phyloP scores from a whole-genome alignment of 2,888 invertebrate species.

The Pammene fasciana region DNA sequence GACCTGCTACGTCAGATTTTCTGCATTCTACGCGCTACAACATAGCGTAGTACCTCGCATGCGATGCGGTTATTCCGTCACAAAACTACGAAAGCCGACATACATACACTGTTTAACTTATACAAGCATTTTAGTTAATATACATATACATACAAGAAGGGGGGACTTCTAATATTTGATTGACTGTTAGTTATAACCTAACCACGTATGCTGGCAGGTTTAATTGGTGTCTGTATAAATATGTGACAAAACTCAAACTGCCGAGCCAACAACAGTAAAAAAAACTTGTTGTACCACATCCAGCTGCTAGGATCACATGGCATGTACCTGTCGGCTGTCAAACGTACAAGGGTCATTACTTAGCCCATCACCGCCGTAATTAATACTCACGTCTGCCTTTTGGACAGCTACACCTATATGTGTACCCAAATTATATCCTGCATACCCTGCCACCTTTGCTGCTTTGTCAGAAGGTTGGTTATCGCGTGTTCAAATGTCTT shows the following conservation, averaged over 20 bases:
- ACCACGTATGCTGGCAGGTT: not conserved
- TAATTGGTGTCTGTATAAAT: too few species aligned
- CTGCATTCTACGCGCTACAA: too few species aligned
- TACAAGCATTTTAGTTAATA: too few species aligned
- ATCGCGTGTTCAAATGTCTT: not conserved
- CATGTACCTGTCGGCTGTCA: slow-evolving; percentile 75
- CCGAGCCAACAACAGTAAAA: not conserved
- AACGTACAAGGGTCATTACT: slow-evolving; percentile 83
- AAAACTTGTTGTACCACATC: slow-evolving; percentile 40
- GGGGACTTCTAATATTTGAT: too few species aligned
- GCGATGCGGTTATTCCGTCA: too few species aligned
- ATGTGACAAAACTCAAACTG: too few species aligned
- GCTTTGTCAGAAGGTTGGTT: not conserved
- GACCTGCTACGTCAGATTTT: too few species aligned
- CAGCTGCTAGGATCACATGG: slow-evolving; percentile 41
- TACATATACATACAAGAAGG: too few species aligned
- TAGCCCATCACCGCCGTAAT: slow-evolving; percentile 75
- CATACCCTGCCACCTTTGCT: not conserved
- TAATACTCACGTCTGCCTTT: slow-evolving; percentile 62
- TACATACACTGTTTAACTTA: too few species aligned
- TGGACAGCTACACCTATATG: slow-evolving; percentile 42
- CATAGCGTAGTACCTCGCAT: too few species aligned
- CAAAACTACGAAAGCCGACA: too few species aligned
- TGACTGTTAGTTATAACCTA: too few species aligned
- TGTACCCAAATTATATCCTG: not conserved